Conservation (phyloP, 2,797 vertebrate genomes). For the Parauchenoglanis ngamensis region DNA sequence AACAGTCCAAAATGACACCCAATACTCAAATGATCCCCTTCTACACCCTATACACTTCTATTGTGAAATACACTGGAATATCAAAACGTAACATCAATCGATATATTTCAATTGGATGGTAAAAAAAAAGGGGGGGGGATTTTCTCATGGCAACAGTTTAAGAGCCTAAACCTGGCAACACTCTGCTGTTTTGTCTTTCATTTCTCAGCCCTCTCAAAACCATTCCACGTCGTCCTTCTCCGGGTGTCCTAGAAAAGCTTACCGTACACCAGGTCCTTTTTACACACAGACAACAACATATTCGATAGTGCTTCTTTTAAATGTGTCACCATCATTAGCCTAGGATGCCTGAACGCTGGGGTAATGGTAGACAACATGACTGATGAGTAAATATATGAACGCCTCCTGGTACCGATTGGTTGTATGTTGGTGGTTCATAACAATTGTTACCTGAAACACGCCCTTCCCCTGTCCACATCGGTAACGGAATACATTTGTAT, state of each 20-base stretch:
- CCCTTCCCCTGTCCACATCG: not conserved
- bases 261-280: not conserved
- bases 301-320: not conserved
- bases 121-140: not conserved
- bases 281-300: not conserved
- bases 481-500: not conserved
- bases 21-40: not conserved
- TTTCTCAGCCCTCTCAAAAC: not conserved
- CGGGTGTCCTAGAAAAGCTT: not conserved
- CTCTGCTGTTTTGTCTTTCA: not conserved
- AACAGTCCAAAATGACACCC: not conserved
- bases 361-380: not conserved
- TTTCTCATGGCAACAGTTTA: not conserved
- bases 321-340: not conserved
- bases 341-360: not conserved
- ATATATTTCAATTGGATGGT: not conserved
- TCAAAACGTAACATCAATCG: not conserved
- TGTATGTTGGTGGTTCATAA: not conserved
- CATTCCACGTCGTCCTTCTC: not conserved
- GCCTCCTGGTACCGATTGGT: not conserved
- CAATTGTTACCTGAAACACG: not conserved
- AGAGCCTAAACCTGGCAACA: not conserved
- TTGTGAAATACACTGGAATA: not conserved
- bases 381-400: not conserved
- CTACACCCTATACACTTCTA: not conserved